A percentile compares a stretch with the other conserved stretches of the same genome.
Evolutionary conservation across 2,113 vertebrate genomes (phyloP).

Genomic region (Tragelaphus scriptus): DNA sequence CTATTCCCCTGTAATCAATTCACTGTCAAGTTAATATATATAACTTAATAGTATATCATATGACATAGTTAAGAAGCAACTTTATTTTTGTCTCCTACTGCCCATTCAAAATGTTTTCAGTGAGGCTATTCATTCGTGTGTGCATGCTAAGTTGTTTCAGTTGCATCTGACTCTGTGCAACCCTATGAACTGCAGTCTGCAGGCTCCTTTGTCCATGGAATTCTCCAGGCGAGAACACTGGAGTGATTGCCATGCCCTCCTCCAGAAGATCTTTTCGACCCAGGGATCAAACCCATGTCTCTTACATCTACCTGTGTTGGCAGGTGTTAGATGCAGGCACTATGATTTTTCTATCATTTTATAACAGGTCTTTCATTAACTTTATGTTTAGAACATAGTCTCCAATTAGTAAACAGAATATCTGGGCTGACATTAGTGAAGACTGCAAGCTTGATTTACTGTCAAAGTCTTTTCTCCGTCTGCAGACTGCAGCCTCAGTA

Average conservation of each 20-base stretch:
- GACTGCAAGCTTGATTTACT: neutral
- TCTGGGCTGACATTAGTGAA: neutral
- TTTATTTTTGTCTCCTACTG: neutral
- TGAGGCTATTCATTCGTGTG: neutral
- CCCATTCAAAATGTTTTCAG: neutral
- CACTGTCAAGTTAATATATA: neutral
- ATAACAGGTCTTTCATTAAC: neutral
- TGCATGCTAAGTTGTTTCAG: neutral
- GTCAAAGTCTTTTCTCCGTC: neutral
- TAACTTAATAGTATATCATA: neutral
- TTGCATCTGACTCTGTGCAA: neutral
- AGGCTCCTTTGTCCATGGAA: neutral
- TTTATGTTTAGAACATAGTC: neutral
- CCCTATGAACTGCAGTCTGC: neutral
- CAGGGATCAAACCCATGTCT: neutral
- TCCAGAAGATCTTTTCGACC: neutral
- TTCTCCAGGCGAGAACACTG: neutral
- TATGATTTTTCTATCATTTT: neutral
- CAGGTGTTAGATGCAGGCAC: neutral
- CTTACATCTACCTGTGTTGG: neutral
- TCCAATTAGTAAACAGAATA: neutral
- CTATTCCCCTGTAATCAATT: neutral
- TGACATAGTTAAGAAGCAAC: neutral
- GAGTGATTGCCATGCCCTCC: neutral
- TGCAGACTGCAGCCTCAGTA: neutral